These are phyloP conservation scores for Pharmacophagus antenor DNA, from an alignment of 2,888 invertebrate species.

Conservation along the genomic window DNA sequence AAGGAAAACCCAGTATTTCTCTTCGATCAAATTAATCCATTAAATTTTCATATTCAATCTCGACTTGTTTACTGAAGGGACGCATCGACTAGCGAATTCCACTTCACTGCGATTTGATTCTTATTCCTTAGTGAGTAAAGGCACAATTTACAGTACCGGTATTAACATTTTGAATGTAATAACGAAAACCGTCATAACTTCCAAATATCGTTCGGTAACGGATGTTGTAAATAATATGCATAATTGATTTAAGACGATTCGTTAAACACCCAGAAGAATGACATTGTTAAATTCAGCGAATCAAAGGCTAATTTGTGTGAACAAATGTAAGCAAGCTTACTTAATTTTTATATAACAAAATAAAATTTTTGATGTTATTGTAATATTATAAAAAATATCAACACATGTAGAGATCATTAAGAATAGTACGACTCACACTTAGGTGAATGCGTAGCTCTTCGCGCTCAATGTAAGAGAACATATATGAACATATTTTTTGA, in stretches of 20 bases:
- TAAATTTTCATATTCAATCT: conserved; percentile 91
- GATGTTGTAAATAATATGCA: conserved; percentile 32
- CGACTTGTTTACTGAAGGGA: conserved; percentile 84
- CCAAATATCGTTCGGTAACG: conserved; percentile 32
- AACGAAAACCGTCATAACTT: conserved; percentile 34
- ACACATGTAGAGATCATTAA: not conserved
- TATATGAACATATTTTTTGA: not conserved
- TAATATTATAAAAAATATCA: not conserved
- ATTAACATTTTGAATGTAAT: conserved; percentile 35
- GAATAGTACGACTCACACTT: too few relatives aligned
- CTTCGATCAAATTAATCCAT: conserved; percentile 86
- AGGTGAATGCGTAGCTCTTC: not conserved
- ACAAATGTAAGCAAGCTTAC: not conserved
- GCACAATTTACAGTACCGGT: conserved; percentile 16
- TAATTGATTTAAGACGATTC: conserved; percentile 33
- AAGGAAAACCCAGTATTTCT: conserved; percentile 56
- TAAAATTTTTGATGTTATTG: too few relatives aligned
- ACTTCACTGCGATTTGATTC: conserved; percentile 33
- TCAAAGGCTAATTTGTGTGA: not conserved
- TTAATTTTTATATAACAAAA: too few relatives aligned
- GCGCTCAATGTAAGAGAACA: not conserved
- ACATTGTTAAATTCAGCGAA: not conserved
- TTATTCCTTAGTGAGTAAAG: conserved; percentile 29
- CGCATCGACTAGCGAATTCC: conserved; percentile 47
- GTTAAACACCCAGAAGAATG: not conserved